Evolutionary conservation across 2,113 vertebrate species (phyloP).

Genomic region (Scomber japonicus): DNA sequence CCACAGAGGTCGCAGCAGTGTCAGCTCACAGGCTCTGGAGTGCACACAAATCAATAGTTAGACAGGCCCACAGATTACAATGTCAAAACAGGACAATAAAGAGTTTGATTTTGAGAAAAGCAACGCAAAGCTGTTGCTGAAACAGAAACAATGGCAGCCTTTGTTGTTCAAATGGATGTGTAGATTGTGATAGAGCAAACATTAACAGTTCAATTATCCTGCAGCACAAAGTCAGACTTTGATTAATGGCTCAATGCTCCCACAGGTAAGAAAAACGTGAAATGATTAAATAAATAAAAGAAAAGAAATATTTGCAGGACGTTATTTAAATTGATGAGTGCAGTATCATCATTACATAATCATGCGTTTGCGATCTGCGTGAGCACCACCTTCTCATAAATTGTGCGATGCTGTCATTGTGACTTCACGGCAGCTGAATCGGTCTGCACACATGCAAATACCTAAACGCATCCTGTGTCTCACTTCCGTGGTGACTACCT

Average conservation of each 20-base stretch:
- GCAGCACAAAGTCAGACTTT: too few relatives aligned
- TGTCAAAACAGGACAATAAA: not conserved
- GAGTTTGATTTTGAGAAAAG: not conserved
- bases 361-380: not conserved
- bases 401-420: slow-evolving; percentile 22
- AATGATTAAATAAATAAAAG: too few relatives aligned
- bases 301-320: not conserved
- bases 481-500: slow-evolving; percentile 60
- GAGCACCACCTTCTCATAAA: not conserved
- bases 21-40: slow-evolving; percentile 92
- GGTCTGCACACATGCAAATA: slow-evolving; percentile 74
- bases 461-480: slow-evolving; percentile 62
- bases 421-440: slow-evolving; percentile 23
- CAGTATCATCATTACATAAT: not conserved
- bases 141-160: not conserved
- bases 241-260: too few relatives aligned
- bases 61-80: not conserved
- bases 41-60: slow-evolving; percentile 15
- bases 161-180: too few relatives aligned
- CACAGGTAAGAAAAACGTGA: too few relatives aligned
- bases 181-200: too few relatives aligned
- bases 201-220: too few relatives aligned
- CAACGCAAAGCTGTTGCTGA: not conserved
- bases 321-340: too few relatives aligned
- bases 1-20: slow-evolving; percentile 94